Base-by-base conservation (phyloP, 1,140 invertebrate species). In the Maniola jurtina region DNA sequence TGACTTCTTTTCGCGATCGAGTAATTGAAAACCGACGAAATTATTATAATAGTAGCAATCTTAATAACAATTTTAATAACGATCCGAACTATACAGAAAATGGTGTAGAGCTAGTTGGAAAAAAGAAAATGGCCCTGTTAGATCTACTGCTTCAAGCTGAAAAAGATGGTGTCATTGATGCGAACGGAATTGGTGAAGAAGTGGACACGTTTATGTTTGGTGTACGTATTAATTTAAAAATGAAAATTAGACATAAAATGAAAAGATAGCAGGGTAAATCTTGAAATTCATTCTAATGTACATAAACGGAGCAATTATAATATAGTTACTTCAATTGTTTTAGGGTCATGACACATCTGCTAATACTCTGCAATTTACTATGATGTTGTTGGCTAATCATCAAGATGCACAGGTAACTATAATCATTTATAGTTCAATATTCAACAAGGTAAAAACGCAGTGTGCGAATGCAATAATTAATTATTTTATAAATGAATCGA, bases 121-220 rank as follows among this genome's bases (percentile, higher is more conserved):
- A 92, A 65, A 93, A 93, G 64, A 92, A 93, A 60, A 78, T 95
- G 9, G 96, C 96, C 5, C 96, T 98, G 90, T 84, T 98, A n/a
- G 97, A 98, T 91, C 91, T 97, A 70, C 75, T 97, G 9, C 84
- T 97, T 45, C 66, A 92, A 75, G 92, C 92, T 10, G 92, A 93
- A 62, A 89, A 92, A 50, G 77, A 91, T 60, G 88, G 92, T 14
- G 56, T 74, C 8, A 93, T 93, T 59, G 92, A 92, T 66, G 85
- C 94, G 56, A 11, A 68, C 6, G 86, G 87, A 0, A 94, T 97
- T 10, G 77, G 92, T 63, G 94, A 95, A 85, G 94, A 95, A 89
- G 94, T 95, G 0, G 94, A 96, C 66, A 96, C 95, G 0, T 95
- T 96, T 76, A 95, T 96, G 93, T 96, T 96, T 90, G 94, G 93